phyloP scores from a whole-genome alignment of 2,888 invertebrate species.

The Pocota personata region DNA sequence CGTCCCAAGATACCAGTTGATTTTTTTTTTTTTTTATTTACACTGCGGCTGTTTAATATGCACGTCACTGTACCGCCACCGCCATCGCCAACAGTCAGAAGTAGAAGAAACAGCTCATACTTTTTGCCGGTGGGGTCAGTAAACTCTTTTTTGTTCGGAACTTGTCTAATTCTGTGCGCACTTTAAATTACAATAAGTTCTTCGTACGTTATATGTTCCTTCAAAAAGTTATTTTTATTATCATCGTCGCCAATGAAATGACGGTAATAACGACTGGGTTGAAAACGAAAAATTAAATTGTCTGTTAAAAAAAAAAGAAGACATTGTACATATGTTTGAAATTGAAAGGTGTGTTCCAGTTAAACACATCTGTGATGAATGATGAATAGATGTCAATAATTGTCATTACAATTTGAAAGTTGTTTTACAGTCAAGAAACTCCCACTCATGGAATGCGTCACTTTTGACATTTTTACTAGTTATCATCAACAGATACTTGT shows the following conservation, averaged over 20 bases:
- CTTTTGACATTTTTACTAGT: background rate
- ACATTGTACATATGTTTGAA: background rate
- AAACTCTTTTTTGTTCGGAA: slow-evolving; percentile 30
- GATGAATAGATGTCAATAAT: background rate
- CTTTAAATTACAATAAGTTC: slow-evolving; percentile 25
- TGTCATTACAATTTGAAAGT: background rate
- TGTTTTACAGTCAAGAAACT: background rate
- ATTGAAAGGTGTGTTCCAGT: background rate
- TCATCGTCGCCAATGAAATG: background rate
- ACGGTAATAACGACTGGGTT: background rate
- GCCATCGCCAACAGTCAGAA: slow-evolving; percentile 34
- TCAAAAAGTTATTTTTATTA: slow-evolving; percentile 14
- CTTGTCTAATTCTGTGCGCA: slow-evolving; percentile 6
- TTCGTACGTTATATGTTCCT: background rate
- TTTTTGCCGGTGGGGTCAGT: slow-evolving; percentile 41
- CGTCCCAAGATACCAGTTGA: slow-evolving; percentile 40
- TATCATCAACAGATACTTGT: too few species aligned
- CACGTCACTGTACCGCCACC: slow-evolving; percentile 29
- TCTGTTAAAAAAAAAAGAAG: too few species aligned
- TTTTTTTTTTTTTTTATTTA: slow-evolving; percentile 26
- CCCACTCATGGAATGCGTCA: background rate
- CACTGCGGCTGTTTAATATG: slow-evolving; percentile 51
- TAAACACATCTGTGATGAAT: background rate
- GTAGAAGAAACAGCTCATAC: slow-evolving; percentile 21
- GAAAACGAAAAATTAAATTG: background rate